Evolutionary conservation across 2,113 vertebrate genomes (phyloP).

Genomic region (Ammospiza caudacuta): DNA sequence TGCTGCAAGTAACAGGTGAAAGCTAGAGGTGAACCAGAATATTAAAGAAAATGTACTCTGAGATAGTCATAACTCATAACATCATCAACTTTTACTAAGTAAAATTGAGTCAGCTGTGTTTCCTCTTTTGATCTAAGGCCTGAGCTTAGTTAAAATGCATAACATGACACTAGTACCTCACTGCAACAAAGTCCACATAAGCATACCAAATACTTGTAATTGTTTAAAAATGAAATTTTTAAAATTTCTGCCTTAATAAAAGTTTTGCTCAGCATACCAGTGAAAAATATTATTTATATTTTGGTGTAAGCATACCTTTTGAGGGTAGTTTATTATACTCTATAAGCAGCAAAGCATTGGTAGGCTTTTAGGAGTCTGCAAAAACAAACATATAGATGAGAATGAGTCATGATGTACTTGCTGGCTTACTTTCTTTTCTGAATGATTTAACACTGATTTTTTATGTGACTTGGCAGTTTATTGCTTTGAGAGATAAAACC

Average conservation of each 20-base stretch:
- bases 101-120: background rate
- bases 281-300: background rate
- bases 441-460: background rate
- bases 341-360: background rate
- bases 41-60: background rate
- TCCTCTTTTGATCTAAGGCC: background rate
- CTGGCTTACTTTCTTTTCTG: background rate
- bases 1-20: background rate
- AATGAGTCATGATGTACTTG: background rate
- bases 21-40: background rate
- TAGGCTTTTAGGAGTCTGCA: background rate
- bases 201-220: background rate
- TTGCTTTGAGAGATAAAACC: background rate
- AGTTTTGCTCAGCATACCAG: background rate
- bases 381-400: constrained; percentile 2
- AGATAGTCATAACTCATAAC: background rate
- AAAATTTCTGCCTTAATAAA: background rate
- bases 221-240: background rate
- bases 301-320: background rate
- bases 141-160: background rate
- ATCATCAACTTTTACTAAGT: background rate
- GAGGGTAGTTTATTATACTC: background rate
- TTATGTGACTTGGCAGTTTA: background rate
- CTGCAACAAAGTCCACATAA: background rate
- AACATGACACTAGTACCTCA: background rate